These are phyloP conservation scores for Ichneumon xanthorius DNA, from an alignment of 2,888 invertebrate species.

Conservation along the genomic window DNA sequence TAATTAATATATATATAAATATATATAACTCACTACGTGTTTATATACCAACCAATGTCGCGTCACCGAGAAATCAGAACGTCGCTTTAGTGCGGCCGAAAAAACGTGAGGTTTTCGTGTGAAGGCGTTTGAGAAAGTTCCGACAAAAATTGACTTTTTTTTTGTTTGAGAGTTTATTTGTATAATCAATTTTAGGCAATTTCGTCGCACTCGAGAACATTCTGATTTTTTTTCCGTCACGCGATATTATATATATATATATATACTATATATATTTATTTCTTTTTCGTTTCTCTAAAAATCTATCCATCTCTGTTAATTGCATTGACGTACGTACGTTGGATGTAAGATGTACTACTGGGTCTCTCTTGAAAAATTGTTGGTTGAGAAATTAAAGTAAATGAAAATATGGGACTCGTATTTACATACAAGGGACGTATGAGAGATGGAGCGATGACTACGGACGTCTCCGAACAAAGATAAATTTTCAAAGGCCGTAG, in stretches of 20 bases:
- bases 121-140: too few relatives aligned
- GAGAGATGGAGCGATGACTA: constrained; percentile 66
- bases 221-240: neutral
- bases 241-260: constrained; percentile 38
- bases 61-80: constrained; percentile 8
- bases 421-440: constrained; percentile 20
- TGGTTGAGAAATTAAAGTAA: neutral
- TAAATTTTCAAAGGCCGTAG: neutral
- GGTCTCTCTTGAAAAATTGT: neutral
- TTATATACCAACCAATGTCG: constrained; percentile 41
- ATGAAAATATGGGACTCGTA: neutral
- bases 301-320: constrained; percentile 52
- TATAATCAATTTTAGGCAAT: too few relatives aligned
- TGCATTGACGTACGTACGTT: constrained; percentile 73
- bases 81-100: neutral
- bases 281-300: constrained; percentile 29
- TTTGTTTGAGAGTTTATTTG: too few relatives aligned
- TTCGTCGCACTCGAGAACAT: too few relatives aligned
- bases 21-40: constrained; percentile 63
- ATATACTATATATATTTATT: constrained; percentile 50
- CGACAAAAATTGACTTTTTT: too few relatives aligned
- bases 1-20: constrained; percentile 70
- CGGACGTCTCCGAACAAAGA: constrained; percentile 74
- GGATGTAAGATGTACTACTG: neutral
- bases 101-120: too few relatives aligned